Evolutionary conservation across 35 echinoderm and acorn worm species (phyloP), one percentile per base, ranked within the genome.

Genomic region (Eucidaris tribuloides): DNA sequence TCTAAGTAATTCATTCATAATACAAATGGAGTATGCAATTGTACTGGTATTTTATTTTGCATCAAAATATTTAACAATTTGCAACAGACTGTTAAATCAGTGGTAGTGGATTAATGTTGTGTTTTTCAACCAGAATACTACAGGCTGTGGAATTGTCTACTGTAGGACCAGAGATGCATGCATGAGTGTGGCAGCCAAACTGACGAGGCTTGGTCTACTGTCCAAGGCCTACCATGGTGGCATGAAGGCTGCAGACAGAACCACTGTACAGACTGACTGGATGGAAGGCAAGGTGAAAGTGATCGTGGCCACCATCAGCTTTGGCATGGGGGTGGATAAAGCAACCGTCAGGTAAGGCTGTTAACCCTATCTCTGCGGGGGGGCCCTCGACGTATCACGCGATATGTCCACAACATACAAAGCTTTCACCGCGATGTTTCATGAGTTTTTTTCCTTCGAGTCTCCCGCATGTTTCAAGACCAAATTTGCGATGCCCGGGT

Each of bases 271-370:
- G 60, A 82, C 68, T 42, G 91, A 99, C 22, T 99, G 96, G 96
- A 93, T 99, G 86, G 85, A 93, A 19, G 96, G 96, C 9, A 79
- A 68, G 44, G 82, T 93, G 7, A 49, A 91, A 32, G 88, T 99
- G 30, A 99, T 99, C 37, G 96, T 99, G 35, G 96, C 96, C 33
- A 99, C 96, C 49, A 83, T 99, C 65, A 99, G 96, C 83, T 99
- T 99, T 91, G 96, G 96, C 13, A 99, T 99, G 96, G 96, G 96
- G 46, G 96, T 99, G 20, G 96, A 99, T 58, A 99, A 93, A 56
- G 91, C 86, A n/a, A 89, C 91, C 48, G 96, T 99, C 28, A 99
- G 96, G 96, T 99, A 71, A n/a, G n/a, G n/a, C n/a, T n/a, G n/a
- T n/a, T n/a, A n/a, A n/a, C n/a, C n/a, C n/a, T n/a, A n/a, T n/a